phyloP scores from a whole-genome alignment of 1,140 invertebrate species.

The Hycleus phaleratus region DNA sequence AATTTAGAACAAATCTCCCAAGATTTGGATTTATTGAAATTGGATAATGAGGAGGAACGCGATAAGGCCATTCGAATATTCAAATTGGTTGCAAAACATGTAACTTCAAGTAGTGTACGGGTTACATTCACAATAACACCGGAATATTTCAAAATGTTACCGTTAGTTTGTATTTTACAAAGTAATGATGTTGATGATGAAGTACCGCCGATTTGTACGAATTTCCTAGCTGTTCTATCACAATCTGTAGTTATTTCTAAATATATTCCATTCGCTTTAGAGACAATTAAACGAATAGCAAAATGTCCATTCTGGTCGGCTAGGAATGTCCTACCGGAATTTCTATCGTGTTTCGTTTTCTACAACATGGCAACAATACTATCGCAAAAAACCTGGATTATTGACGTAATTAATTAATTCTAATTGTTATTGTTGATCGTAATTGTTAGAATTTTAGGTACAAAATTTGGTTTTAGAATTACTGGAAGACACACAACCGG shows the following conservation, averaged over 20 bases:
- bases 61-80: constrained; percentile 42
- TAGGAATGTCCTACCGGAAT: constrained; percentile 60
- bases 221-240: constrained; percentile 58
- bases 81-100: constrained; percentile 52
- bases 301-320: constrained; percentile 68
- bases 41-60: constrained; percentile 38
- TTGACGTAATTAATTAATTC: constrained; percentile 36
- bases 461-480: constrained; percentile 54
- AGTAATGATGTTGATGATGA: constrained; percentile 76
- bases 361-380: constrained; percentile 71
- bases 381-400: constrained; percentile 49
- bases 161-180: constrained; percentile 64
- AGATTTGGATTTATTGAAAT: background rate
- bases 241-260: constrained; percentile 46
- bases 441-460: constrained; percentile 37
- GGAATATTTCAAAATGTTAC: constrained; percentile 55
- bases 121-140: constrained; percentile 44
- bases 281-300: constrained; percentile 44
- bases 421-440: background rate
- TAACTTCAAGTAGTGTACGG: constrained; percentile 44
- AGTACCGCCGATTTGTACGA: constrained; percentile 57
- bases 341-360: constrained; percentile 75
- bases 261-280: constrained; percentile 47
- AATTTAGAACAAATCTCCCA: background rate
- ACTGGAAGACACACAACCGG: constrained; percentile 61